Evolutionary conservation across 64 coral and sea anemone species (phyloP).

Genomic region (Acropora tenuis): DNA sequence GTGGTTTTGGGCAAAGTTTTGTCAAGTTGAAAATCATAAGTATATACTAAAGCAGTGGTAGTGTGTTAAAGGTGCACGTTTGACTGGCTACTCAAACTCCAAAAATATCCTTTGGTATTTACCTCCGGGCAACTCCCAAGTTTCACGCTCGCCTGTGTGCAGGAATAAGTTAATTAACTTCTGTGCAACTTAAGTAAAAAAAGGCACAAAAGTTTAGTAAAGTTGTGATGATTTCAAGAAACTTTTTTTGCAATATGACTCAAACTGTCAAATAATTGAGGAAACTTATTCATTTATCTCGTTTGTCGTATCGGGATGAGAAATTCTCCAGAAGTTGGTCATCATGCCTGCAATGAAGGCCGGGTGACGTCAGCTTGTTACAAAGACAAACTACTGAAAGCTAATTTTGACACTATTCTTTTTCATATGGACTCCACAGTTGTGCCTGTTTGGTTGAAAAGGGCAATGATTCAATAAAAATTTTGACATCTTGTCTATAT

Average conservation of each 20-base stretch:
- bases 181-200: slow-evolving; percentile 45
- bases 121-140: no score
- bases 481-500: slow-evolving; percentile 77
- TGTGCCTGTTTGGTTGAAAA: slow-evolving; percentile 72
- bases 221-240: neutral
- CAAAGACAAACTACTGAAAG: slow-evolving; percentile 38
- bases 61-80: no score
- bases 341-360: neutral
- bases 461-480: slow-evolving; percentile 55
- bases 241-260: slow-evolving; percentile 66
- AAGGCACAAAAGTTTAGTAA: neutral
- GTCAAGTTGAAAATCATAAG: no score
- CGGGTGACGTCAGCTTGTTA: neutral
- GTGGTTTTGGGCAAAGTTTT: no score
- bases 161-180: no score
- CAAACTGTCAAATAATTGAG: slow-evolving; percentile 85
- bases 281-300: slow-evolving; percentile 82
- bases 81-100: no score
- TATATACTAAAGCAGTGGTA: no score
- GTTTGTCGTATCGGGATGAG: slow-evolving; percentile 80
- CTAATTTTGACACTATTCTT: slow-evolving; percentile 75
- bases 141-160: no score
- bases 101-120: no score
- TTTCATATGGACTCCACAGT: slow-evolving; percentile 78
- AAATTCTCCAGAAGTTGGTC: slow-evolving; percentile 2